Percentiles rank a stretch among this genome's conserved stretches.
These are phyloP conservation scores for Entomyzon cyanotis DNA, from an alignment of 2,113 vertebrate genomes.

Conservation along the genomic window DNA sequence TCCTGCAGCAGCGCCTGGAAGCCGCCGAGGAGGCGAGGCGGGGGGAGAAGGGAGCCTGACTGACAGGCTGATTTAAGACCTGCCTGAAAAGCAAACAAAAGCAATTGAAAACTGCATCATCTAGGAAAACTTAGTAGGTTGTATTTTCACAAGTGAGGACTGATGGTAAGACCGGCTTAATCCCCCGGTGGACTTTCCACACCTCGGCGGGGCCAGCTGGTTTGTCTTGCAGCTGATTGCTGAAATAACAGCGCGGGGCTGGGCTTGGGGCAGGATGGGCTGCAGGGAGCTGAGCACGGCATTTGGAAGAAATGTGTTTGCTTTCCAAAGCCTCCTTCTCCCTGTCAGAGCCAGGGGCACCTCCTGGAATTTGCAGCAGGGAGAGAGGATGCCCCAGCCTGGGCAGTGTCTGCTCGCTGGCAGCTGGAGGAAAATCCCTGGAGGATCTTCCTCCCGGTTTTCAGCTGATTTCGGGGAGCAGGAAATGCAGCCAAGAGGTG, in stretches of 20 bases:
- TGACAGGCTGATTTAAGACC: conserved; percentile 66
- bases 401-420: background rate
- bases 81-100: conserved; percentile 65
- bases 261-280: background rate
- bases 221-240: conserved; percentile 60
- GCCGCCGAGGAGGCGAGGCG: background rate
- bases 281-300: background rate
- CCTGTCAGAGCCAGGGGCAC: background rate
- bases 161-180: conserved; percentile 60
- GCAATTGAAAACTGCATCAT: conserved; percentile 62
- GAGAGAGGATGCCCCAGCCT: background rate
- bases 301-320: background rate
- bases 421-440: background rate
- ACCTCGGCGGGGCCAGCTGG: conserved; percentile 56
- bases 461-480: background rate
- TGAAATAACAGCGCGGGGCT: conserved; percentile 6
- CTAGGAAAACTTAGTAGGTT: conserved; percentile 62
- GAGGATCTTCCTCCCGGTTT: background rate
- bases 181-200: conserved; percentile 55
- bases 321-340: background rate
- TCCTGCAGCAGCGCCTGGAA: conserved; percentile 24
- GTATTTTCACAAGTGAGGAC: conserved; percentile 69
- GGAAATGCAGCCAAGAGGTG: background rate
- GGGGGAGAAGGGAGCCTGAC: background rate
- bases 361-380: background rate